A percentile compares a stretch with the other conserved stretches of the same genome.
phyloP scores from a whole-genome alignment of 92 coral and sea anemone genomes.

The Epizoanthus ramosus region DNA sequence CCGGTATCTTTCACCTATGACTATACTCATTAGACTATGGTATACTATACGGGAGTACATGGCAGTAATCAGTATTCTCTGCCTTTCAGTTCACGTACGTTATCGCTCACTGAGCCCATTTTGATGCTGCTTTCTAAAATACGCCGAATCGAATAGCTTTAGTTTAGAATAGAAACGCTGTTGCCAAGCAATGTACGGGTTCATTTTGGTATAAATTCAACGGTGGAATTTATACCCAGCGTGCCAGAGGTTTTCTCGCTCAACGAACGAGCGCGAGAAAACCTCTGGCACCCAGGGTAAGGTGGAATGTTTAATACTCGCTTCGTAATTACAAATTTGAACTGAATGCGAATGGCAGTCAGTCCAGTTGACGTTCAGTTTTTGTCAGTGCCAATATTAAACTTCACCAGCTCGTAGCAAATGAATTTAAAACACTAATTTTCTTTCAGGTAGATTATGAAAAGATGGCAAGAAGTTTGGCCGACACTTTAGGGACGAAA shows the following conservation, averaged over 20 bases:
- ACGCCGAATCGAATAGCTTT: constrained; percentile 6
- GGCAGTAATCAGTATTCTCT: too few relatives aligned
- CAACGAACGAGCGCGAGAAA: too few relatives aligned
- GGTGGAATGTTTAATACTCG: not conserved
- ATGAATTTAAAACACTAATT: not conserved
- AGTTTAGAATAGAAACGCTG: not conserved
- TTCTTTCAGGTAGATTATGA: constrained; percentile 43
- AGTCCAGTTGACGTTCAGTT: too few relatives aligned
- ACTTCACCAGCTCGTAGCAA: not conserved
- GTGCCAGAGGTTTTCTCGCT: too few relatives aligned
- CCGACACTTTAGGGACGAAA: constrained; percentile 38
- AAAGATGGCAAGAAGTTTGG: constrained; percentile 44
- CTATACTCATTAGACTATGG: too few relatives aligned
- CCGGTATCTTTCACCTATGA: too few relatives aligned
- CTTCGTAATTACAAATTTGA: not conserved
- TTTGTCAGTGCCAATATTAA: not conserved
- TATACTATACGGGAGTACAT: too few relatives aligned
- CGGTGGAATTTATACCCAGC: too few relatives aligned
- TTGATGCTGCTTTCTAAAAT: not conserved
- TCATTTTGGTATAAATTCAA: not conserved
- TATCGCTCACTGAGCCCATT: not conserved
- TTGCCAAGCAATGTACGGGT: too few relatives aligned
- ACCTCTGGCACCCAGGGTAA: too few relatives aligned
- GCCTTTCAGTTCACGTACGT: not conserved
- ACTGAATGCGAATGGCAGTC: too few relatives aligned